phyloP scores from a whole-genome alignment of 2,888 invertebrate species.

The Oscheius sp. region DNA sequence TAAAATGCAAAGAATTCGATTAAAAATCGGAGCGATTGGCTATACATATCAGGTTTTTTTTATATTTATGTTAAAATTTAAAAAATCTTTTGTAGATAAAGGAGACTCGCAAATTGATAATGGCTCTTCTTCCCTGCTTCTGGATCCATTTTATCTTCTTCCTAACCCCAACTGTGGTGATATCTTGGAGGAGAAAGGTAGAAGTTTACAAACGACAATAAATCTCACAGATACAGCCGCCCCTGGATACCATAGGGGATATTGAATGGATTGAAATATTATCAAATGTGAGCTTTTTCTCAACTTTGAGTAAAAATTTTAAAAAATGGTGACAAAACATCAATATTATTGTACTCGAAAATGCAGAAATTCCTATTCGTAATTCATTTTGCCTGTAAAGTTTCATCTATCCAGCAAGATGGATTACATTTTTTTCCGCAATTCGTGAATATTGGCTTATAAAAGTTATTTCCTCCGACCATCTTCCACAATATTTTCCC shows the following conservation, averaged over 20 bases:
- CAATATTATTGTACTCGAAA: too few species aligned
- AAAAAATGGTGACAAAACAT: too few species aligned
- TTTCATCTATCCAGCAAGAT: too few species aligned
- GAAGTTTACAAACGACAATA: background rate
- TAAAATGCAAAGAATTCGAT: background rate
- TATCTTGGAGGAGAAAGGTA: background rate
- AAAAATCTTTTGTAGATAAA: background rate
- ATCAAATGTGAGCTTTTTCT: slow-evolving; percentile 6
- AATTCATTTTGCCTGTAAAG: too few species aligned
- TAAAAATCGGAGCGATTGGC: slow-evolving; percentile 14
- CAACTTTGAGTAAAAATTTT: too few species aligned
- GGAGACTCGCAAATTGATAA: slow-evolving; percentile 13
- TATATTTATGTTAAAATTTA: background rate
- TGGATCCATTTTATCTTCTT: slow-evolving; percentile 14
- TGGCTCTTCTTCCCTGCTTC: slow-evolving; percentile 9
- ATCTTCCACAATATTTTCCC: too few species aligned
- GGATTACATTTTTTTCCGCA: too few species aligned
- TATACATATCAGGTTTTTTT: slow-evolving; percentile 15
- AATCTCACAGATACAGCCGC: background rate
- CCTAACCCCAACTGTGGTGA: slow-evolving; percentile 1
- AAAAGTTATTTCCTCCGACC: too few species aligned
- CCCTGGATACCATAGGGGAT: background rate
- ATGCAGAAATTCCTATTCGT: too few species aligned
- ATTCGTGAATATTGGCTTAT: too few species aligned
- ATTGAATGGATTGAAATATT: slow-evolving; percentile 9